Percentiles rank a stretch among this genome's conserved stretches.
Evolutionary conservation across 2,113 vertebrate genomes (phyloP).

Genomic region (Sceloporus undulatus): DNA sequence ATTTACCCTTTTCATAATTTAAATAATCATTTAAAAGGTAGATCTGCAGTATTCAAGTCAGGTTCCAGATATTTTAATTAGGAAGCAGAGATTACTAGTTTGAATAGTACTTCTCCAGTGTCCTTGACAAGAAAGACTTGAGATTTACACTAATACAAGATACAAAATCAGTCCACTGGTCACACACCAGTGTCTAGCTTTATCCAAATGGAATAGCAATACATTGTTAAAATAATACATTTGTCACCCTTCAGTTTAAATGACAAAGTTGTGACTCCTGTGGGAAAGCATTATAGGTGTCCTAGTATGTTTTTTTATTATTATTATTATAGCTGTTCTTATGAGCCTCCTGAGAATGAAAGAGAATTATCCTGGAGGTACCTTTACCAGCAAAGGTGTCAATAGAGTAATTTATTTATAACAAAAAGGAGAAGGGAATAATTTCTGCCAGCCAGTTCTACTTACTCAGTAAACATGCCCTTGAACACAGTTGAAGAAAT

Average conservation of each 20-base stretch:
- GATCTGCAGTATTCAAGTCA: neutral
- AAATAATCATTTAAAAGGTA: constrained; percentile 36
- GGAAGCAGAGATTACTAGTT: neutral
- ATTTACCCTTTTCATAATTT: constrained; percentile 24
- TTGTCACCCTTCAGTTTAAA: neutral
- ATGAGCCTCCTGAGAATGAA: neutral
- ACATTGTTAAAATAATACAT: neutral
- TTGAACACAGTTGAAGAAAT: constrained; percentile 25
- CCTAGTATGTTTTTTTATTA: neutral
- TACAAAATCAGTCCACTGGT: constrained; percentile 1
- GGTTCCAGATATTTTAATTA: neutral
- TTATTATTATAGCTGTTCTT: constrained; percentile 22
- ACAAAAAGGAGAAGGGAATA: constrained; percentile 34
- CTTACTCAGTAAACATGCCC: neutral
- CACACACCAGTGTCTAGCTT: neutral
- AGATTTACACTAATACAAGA: neutral
- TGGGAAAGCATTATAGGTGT: fast-evolving
- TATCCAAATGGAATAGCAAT: neutral
- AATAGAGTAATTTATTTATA: constrained; percentile 51
- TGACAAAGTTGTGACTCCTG: constrained; percentile 27
- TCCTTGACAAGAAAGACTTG: neutral
- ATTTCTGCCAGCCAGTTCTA: neutral
- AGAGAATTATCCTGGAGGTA: constrained; percentile 6
- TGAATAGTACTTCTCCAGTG: neutral
- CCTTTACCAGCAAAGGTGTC: constrained; percentile 36